Conservation (phyloP, 1,140 invertebrate genomes). For the Drosophila pachea region DNA sequence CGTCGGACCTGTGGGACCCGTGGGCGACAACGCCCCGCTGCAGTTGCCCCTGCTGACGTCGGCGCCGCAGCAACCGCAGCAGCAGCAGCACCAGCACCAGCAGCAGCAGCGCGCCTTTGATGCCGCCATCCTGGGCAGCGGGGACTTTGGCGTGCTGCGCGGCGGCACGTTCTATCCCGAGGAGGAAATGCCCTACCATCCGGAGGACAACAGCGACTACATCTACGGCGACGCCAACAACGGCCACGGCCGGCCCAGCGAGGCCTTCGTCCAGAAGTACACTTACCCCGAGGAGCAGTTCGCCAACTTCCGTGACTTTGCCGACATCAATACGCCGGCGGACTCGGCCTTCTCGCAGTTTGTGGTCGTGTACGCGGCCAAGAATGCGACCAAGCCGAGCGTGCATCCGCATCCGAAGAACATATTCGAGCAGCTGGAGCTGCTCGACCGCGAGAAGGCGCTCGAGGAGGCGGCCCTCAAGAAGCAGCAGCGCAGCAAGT, state of each 20-base stretch:
- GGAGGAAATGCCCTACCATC: slow-evolving; percentile 79
- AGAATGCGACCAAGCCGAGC: slow-evolving; percentile 80
- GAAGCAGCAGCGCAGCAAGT: slow-evolving; percentile 80
- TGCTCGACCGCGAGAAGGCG: slow-evolving; percentile 83
- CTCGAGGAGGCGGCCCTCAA: slow-evolving; percentile 70
- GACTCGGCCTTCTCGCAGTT: slow-evolving; percentile 90
- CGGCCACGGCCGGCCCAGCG: slow-evolving; percentile 82
- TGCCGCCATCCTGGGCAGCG: slow-evolving; percentile 86
- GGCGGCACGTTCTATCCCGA: slow-evolving; percentile 90
- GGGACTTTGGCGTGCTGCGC: slow-evolving; percentile 92
- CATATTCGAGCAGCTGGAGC: slow-evolving; percentile 88
- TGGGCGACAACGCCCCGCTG: slow-evolving; percentile 39
- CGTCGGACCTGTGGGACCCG: slow-evolving; percentile 16
- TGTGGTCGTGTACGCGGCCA: slow-evolving; percentile 89
- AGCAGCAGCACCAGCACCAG: slow-evolving; percentile 17
- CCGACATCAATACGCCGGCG: slow-evolving; percentile 90
- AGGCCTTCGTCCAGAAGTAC: slow-evolving; percentile 78
- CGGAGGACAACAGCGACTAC: slow-evolving; percentile 80
- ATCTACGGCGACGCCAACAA: slow-evolving; percentile 82
- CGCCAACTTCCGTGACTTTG: slow-evolving; percentile 92
- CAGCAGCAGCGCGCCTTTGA: slow-evolving; percentile 65
- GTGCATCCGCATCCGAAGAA: slow-evolving; percentile 85
- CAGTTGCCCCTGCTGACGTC: slow-evolving; percentile 46
- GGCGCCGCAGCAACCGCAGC: slow-evolving; percentile 31
- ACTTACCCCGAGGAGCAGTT: slow-evolving; percentile 87